Conservation (phyloP, 1,140 invertebrate species). For the Drosophila nikananu region DNA sequence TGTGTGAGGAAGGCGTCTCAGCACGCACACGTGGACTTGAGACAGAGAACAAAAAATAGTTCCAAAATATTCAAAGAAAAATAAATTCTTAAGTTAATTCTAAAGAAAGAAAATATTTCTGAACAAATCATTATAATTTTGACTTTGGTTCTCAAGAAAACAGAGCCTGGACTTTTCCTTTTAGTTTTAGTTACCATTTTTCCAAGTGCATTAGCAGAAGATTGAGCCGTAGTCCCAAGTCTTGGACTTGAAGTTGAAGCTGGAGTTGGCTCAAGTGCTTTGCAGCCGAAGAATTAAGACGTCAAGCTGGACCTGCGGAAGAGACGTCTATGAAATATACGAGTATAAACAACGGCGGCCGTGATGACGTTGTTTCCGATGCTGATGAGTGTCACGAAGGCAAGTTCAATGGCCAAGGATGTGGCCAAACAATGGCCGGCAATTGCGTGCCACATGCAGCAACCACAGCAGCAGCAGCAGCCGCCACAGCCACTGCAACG, state of each 20-base stretch:
- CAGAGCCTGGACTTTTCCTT: too few relatives aligned
- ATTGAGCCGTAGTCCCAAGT: constrained; percentile 3
- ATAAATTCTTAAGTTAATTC: too few relatives aligned
- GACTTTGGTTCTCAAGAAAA: too few relatives aligned
- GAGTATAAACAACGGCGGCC: constrained; percentile 59
- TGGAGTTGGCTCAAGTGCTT: constrained; percentile 68
- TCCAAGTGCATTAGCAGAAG: constrained; percentile 18
- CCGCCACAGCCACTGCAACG: constrained; percentile 24
- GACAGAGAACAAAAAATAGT: constrained; percentile 8
- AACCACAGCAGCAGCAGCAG: constrained; percentile 24
- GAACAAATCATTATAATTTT: background rate
- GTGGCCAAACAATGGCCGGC: constrained; percentile 58
- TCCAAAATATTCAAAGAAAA: background rate
- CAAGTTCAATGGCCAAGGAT: constrained; percentile 81
- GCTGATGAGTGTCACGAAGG: constrained; percentile 73
- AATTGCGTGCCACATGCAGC: constrained; percentile 80
- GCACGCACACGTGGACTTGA: constrained; percentile 41
- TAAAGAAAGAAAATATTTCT: background rate
- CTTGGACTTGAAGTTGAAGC: constrained; percentile 18
- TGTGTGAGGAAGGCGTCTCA: constrained; percentile 49
- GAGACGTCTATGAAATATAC: constrained; percentile 63
- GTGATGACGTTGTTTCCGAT: constrained; percentile 62
- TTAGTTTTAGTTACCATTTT: too few relatives aligned
- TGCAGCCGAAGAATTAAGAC: constrained; percentile 72
- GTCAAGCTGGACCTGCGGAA: constrained; percentile 60